Evolutionary conservation across 2,797 vertebrate species (phyloP), one percentile per base, ranked within the genome.

Genomic region (Lepilemur ruficaudatus): DNA sequence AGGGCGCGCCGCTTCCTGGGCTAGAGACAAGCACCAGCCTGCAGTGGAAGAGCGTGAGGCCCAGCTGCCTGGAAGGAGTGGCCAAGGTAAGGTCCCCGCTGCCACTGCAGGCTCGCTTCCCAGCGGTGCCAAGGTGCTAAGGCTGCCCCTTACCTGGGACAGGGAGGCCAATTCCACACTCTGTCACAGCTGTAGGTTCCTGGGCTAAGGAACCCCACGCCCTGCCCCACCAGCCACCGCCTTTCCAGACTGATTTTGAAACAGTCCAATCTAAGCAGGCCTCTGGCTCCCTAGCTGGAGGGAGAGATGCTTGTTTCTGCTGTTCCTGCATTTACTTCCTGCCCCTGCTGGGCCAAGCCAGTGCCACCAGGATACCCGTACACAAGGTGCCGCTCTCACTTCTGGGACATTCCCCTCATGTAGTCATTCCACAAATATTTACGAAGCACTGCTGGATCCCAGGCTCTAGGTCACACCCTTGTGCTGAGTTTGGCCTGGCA

Each of bases 21-120:
- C 98, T 98, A 98, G 97, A 98, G 99, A 99, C 99, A 99, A 99
- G 99, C 99, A 97, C 98, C 98, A 98, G 99, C 99, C 99, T 99
- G 99, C 99, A 98, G 98, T 98, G 98, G 98, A 98, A 97, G 98
- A 98, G 97, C 94, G 85, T 25, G 35, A 96, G 85, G 92, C 94
- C 95, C 97, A 89, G 89, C 94, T 32, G 85, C 94, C 97, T 75
- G 23, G 59, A 93, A 96, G 65, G 92, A 92, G 79, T 28, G 0
- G 52, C 81, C 81, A 65, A 98, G 98, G 98, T 99, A 98, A 98
- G 98, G 46, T 76, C 86, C 67, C 75, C 50, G 85, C 76, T 35
- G 32, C 65, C 1, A 0, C 25, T 2, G 4, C 14, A 35, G 46
- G 59, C 12, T 75, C 13, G 91, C 52, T 72, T 55, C 30, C 50